A percentile compares a stretch with the other conserved stretches of the same genome.
Conservation (phyloP, 2,113 vertebrate genomes). For the Clarias magur region DNA sequence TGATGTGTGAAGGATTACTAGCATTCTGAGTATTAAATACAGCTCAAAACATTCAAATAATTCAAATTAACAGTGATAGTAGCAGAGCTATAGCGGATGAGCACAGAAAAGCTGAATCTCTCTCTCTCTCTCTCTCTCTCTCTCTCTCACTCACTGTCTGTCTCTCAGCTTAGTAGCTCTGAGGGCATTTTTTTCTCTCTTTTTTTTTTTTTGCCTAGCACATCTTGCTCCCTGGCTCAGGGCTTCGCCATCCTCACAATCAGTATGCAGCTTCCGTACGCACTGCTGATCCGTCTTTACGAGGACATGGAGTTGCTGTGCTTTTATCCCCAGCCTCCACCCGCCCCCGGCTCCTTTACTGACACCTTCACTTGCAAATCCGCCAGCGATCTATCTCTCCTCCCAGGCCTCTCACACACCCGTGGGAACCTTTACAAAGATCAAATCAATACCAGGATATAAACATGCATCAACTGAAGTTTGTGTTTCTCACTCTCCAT, state of each 20-base stretch:
- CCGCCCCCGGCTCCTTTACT: conserved; percentile 28
- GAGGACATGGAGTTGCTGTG: conserved; percentile 73
- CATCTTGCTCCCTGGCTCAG: conserved; percentile 63
- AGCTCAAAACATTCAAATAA: conserved; percentile 21
- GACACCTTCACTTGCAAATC: conserved; percentile 71
- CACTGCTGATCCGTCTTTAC: conserved; percentile 74
- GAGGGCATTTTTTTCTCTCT: conserved; percentile 51
- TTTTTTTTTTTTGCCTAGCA: conserved; percentile 30
- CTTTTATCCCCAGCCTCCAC: conserved; percentile 66
- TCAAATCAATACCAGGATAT: conserved; percentile 69
- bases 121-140: neutral
- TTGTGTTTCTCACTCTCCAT: conserved; percentile 59
- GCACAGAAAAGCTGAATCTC: conserved; percentile 3
- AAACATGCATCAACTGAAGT: conserved; percentile 70
- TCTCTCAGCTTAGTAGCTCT: conserved; percentile 60
- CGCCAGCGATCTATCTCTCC: conserved; percentile 64
- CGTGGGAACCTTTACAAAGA: conserved; percentile 70
- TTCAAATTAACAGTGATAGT: conserved; percentile 24
- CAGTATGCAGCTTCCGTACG: conserved; percentile 70
- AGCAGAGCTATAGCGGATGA: conserved; percentile 2
- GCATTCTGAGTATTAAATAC: neutral
- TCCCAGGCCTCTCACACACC: conserved; percentile 63
- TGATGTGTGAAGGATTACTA: neutral
- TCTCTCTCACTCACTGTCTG: conserved; percentile 34
- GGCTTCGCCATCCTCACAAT: conserved; percentile 65